Evolutionary conservation across 2,113 vertebrate genomes (phyloP).

Genomic region (Mus spicilegus): DNA sequence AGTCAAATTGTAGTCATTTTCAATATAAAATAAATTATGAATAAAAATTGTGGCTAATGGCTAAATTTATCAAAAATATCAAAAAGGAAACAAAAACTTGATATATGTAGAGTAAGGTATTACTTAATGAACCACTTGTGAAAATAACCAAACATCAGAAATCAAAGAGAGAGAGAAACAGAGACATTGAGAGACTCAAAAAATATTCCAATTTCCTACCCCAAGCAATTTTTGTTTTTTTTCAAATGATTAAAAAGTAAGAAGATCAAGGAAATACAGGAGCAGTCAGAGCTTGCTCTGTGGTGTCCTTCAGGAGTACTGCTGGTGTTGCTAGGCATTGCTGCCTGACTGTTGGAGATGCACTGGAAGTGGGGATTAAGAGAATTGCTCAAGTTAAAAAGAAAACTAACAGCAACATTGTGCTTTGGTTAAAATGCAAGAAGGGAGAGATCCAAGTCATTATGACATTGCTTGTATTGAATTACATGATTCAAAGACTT

Average conservation of each 20-base stretch:
- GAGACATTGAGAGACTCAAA: background rate
- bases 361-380: background rate
- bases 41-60: conserved; percentile 1
- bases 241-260: background rate
- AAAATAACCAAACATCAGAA: background rate
- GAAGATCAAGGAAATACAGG: background rate
- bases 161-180: background rate
- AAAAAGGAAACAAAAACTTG: background rate
- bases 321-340: fast-evolving
- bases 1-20: conserved; percentile 41
- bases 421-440: background rate
- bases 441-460: background rate
- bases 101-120: background rate
- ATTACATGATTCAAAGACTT: background rate
- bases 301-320: background rate
- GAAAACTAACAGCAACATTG: background rate
- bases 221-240: background rate
- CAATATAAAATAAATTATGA: background rate
- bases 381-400: background rate
- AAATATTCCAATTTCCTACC: background rate
- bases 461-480: background rate
- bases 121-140: background rate
- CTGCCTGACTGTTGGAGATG: background rate
- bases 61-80: conserved; percentile 4
- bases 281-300: background rate